These are phyloP conservation scores for Rhabdornis inornatus DNA, from an alignment of 2,113 vertebrate genomes.

Conservation along the genomic window DNA sequence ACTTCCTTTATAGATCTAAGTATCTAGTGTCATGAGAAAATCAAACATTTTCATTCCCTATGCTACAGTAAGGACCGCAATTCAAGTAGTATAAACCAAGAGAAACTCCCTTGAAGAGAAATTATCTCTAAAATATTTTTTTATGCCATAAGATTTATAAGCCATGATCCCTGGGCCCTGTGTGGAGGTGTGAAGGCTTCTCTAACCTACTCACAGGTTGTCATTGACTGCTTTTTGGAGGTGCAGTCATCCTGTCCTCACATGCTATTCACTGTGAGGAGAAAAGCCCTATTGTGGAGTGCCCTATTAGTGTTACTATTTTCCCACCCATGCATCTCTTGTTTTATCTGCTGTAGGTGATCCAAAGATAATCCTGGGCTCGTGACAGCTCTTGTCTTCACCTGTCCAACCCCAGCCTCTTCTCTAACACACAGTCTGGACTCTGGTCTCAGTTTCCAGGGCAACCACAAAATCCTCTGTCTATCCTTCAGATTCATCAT, in stretches of 20 bases:
- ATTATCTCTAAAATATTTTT: not conserved
- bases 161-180: not conserved
- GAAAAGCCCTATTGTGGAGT: not conserved
- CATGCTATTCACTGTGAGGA: not conserved
- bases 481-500: not conserved
- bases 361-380: not conserved
- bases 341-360: not conserved
- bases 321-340: not conserved
- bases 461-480: not conserved
- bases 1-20: not conserved
- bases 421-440: not conserved
- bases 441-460: constrained; percentile 10
- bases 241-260: not conserved
- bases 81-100: not conserved
- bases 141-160: not conserved
- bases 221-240: not conserved
- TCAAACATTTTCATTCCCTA: not conserved
- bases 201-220: not conserved
- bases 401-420: not conserved
- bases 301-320: not conserved
- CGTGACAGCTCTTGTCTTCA: not conserved
- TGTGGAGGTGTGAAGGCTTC: not conserved
- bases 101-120: not conserved
- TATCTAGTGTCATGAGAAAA: not conserved
- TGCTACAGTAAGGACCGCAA: not conserved